A percentile compares a stretch with the other conserved stretches of the same genome.
Evolutionary conservation across 2,797 vertebrate species (phyloP).

Genomic region (Tapera naevia): DNA sequence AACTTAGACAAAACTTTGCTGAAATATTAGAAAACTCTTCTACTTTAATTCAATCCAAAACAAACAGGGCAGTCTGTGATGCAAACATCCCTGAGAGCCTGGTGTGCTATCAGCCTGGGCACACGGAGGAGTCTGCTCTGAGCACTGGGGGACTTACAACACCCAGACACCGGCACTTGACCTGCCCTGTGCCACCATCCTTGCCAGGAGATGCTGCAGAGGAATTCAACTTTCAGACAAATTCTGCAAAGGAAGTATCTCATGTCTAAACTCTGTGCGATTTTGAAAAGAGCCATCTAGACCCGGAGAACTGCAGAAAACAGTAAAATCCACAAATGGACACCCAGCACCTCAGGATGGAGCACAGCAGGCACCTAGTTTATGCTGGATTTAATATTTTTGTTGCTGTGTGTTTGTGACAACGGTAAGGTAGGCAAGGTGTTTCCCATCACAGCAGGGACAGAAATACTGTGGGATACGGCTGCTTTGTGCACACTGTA

Average conservation of each 20-base stretch:
- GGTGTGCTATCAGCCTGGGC: neutral
- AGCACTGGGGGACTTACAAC: neutral
- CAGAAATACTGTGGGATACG: neutral
- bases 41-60: too few species aligned
- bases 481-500: neutral
- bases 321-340: accelerated
- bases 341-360: neutral
- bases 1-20: too few species aligned
- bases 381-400: neutral
- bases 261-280: accelerated
- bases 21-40: too few species aligned
- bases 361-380: accelerated
- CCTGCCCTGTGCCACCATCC: neutral
- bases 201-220: neutral
- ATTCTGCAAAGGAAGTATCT: neutral
- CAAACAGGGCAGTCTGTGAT: neutral
- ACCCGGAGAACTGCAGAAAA: neutral
- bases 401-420: neutral
- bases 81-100: accelerated
- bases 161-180: accelerated
- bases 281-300: neutral
- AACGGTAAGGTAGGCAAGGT: neutral
- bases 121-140: neutral
- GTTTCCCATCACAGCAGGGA: neutral
- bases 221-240: neutral